These are phyloP conservation scores for Hyposoter didymator DNA, from an alignment of 2,888 invertebrate species.

Conservation along the genomic window DNA sequence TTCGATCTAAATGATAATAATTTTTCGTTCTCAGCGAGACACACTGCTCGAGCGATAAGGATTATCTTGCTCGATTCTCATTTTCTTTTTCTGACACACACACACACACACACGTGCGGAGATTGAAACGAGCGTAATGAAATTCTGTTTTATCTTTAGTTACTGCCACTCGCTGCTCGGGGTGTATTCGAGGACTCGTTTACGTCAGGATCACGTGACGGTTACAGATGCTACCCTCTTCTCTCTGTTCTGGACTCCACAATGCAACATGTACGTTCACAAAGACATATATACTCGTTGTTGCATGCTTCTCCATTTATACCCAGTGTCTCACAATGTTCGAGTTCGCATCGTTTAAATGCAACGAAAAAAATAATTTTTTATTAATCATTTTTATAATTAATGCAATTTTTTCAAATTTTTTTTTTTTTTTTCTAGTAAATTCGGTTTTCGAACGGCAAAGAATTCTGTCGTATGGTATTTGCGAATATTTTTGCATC, in stretches of 20 bases:
- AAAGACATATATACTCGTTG: neutral
- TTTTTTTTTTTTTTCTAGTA: too few relatives aligned
- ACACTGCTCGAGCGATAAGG: conserved; percentile 14
- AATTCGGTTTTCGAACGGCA: too few relatives aligned
- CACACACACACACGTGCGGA: neutral
- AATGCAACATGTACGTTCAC: conserved; percentile 7
- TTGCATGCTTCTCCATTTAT: neutral
- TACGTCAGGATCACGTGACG: conserved; percentile 31
- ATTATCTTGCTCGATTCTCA: neutral
- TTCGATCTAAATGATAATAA: conserved; percentile 2
- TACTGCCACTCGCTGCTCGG: conserved; percentile 3
- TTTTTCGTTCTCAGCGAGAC: conserved; percentile 11
- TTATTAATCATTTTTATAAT: too few relatives aligned
- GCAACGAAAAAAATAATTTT: too few relatives aligned
- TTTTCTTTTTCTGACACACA: neutral
- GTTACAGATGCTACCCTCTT: conserved; percentile 33
- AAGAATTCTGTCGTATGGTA: too few relatives aligned
- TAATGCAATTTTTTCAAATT: too few relatives aligned
- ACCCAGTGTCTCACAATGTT: neutral
- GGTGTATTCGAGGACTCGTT: conserved; percentile 34
- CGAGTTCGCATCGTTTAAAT: too few relatives aligned
- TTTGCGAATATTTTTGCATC: neutral
- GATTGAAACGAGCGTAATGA: conserved; percentile 6
- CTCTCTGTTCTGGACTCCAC: conserved; percentile 8
- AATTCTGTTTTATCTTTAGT: conserved; percentile 28